Percentiles rank a stretch among this genome's conserved stretches.
Conservation (phyloP, 2,113 vertebrate genomes). For the Hippocampus comes region DNA sequence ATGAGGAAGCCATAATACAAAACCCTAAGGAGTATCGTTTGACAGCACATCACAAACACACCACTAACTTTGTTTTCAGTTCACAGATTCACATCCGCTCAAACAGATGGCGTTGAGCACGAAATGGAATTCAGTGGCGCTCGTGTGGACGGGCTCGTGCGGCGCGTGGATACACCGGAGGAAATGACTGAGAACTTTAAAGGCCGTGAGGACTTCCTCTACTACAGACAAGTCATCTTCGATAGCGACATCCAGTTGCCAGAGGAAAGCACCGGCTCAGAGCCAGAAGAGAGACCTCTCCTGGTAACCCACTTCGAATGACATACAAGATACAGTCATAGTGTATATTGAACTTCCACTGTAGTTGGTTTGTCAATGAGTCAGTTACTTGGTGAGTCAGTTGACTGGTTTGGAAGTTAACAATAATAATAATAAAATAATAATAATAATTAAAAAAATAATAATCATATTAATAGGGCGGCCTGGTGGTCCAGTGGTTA, state of each 20-base stretch:
- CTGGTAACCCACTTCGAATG: constrained; percentile 8
- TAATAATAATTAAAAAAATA: too few species aligned
- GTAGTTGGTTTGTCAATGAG: too few species aligned
- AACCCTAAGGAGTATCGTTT: too few species aligned
- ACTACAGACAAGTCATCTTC: constrained; percentile 64
- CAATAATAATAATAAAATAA: too few species aligned
- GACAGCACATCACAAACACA: too few species aligned
- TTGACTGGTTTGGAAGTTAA: too few species aligned
- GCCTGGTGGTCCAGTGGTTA: too few species aligned
- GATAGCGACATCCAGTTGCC: constrained; percentile 34
- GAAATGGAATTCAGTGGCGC: constrained; percentile 79
- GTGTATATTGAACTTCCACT: too few species aligned
- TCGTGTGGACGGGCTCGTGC: constrained; percentile 72
- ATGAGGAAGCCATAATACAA: too few species aligned
- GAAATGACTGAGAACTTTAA: constrained; percentile 78
- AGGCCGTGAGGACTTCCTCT: constrained; percentile 78
- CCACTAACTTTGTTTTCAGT: constrained; percentile 55
- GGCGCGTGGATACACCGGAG: constrained; percentile 52
- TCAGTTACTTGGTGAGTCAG: too few species aligned
- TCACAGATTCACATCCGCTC: constrained; percentile 66
- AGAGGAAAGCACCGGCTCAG: background rate
- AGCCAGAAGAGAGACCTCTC: constrained; percentile 37
- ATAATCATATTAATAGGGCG: too few species aligned
- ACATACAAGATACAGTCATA: too few species aligned
- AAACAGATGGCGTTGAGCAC: constrained; percentile 57